Percentiles rank a stretch among this genome's conserved stretches.
These are phyloP conservation scores for Nothocercus nigrocapillus DNA, from an alignment of 2,113 vertebrate species.

Conservation along the genomic window DNA sequence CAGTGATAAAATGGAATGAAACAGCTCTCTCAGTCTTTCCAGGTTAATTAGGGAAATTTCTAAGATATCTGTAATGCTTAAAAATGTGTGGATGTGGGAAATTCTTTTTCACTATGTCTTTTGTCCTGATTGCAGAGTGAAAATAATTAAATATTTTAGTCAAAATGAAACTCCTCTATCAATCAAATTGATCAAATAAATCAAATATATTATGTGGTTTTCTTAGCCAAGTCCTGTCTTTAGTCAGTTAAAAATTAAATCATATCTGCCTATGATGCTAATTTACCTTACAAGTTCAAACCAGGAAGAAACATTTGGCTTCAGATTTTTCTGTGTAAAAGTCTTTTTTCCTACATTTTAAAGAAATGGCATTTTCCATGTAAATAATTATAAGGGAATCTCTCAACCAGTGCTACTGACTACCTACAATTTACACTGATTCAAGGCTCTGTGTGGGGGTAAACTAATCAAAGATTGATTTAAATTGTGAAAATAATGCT, in stretches of 20 bases:
- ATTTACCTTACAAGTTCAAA: neutral
- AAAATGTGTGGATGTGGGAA: neutral
- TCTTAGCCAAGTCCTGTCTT: neutral
- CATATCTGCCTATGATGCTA: neutral
- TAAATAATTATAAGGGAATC: neutral
- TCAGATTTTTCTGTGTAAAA: neutral
- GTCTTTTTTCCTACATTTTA: neutral
- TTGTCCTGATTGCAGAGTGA: neutral
- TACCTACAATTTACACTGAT: neutral
- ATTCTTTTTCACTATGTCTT: neutral
- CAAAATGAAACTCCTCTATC: neutral
- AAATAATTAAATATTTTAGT: conserved; percentile 28
- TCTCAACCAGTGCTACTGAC: neutral
- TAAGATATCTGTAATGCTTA: neutral
- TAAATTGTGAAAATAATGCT: neutral
- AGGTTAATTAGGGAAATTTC: conserved; percentile 9
- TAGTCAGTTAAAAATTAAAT: conserved; percentile 5
- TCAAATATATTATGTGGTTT: neutral
- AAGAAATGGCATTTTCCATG: neutral
- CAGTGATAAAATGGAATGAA: neutral
- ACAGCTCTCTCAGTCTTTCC: neutral
- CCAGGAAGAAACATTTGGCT: neutral
- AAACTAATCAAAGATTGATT: neutral
- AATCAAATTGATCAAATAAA: neutral
- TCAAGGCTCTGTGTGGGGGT: rapidly evolving